Evolutionary conservation across 2,888 invertebrate genomes (phyloP).

Genomic region (Buathra laborator): DNA sequence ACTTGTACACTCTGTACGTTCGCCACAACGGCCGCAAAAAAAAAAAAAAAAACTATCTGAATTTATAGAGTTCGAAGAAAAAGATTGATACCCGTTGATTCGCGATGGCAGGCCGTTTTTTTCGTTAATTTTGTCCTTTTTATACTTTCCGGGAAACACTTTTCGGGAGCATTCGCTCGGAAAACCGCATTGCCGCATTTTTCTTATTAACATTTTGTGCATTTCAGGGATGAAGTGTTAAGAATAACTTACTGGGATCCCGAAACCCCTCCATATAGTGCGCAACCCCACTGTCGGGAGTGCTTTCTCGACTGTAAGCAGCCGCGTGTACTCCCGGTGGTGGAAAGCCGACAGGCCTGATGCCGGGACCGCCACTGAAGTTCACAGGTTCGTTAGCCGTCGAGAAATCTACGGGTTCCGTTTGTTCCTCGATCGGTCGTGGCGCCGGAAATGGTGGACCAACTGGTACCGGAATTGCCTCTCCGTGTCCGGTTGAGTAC

Average conservation of each 20-base stretch:
- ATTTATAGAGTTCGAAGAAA: conserved; percentile 2
- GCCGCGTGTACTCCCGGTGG: conserved; percentile 87
- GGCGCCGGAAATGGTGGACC: conserved; percentile 87
- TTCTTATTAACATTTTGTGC: too few relatives aligned
- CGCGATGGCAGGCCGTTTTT: too few relatives aligned
- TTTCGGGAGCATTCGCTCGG: not conserved
- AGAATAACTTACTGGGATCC: conserved; percentile 90
- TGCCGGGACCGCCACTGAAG: conserved; percentile 86
- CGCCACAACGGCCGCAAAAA: not conserved
- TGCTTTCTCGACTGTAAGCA: conserved; percentile 93
- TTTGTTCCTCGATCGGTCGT: conserved; percentile 88
- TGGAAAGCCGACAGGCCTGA: conserved; percentile 87
- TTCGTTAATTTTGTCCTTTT: too few relatives aligned
- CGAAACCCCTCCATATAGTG: conserved; percentile 95
- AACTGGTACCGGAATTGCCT: conserved; percentile 86
- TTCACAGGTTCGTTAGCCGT: conserved; percentile 89
- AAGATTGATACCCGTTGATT: not conserved
- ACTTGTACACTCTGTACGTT: conserved; percentile 8
- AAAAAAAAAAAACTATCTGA: not conserved
- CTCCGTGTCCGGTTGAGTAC: conserved; percentile 86
- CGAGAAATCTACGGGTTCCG: conserved; percentile 91
- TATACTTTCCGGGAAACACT: too few relatives aligned
- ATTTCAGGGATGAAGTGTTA: conserved; percentile 41
- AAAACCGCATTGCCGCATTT: too few relatives aligned
- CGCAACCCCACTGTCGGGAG: conserved; percentile 95